Percentiles rank a stretch among this genome's conserved stretches.
phyloP scores from a whole-genome alignment of 2,797 vertebrate species.

The Peromyscus aztecus region DNA sequence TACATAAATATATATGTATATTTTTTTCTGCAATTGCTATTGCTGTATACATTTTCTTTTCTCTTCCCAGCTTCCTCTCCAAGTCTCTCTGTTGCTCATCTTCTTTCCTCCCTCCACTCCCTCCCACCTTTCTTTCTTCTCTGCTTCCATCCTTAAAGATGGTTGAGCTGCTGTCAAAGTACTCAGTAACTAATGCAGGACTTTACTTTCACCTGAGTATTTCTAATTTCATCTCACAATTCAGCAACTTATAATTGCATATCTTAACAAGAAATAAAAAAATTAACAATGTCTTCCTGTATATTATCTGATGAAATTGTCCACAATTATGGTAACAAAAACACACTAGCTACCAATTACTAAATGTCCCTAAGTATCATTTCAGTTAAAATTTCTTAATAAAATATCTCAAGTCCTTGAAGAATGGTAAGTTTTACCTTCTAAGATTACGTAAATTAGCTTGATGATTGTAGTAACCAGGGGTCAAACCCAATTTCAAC shows the following conservation, averaged over 20 bases:
- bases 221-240: background rate
- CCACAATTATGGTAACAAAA: background rate
- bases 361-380: background rate
- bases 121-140: background rate
- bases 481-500: too few relatives aligned
- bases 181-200: background rate
- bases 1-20: background rate
- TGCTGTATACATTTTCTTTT: background rate
- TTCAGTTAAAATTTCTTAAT: background rate
- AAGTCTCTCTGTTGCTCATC: background rate
- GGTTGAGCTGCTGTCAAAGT: background rate
- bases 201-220: background rate
- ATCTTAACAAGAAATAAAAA: background rate
- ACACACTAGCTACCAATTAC: background rate
- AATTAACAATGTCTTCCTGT: background rate
- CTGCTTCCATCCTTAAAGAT: background rate
- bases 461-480: background rate
- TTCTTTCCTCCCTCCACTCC: rapidly evolving
- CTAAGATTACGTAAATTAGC: background rate
- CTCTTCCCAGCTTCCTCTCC: background rate
- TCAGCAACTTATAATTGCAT: background rate
- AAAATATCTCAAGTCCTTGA: background rate
- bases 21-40: background rate
- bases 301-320: background rate
- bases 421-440: background rate